Evolutionary conservation across 2,797 vertebrate species (phyloP), one percentile per base, ranked within the genome.

Genomic region (Cuculus canorus): DNA sequence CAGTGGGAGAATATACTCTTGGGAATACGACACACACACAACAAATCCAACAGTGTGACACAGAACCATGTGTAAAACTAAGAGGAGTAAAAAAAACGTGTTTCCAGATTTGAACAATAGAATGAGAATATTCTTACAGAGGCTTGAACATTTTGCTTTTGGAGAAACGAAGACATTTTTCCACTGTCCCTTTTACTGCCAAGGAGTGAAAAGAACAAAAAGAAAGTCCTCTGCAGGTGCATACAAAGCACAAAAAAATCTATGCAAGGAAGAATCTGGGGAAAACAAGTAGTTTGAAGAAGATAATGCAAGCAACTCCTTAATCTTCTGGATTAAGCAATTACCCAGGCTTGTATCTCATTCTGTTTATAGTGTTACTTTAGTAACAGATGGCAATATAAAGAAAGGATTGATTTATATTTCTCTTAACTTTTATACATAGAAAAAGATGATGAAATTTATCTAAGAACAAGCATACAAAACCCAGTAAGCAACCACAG

Each of bases 11-110:
- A 54, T 16, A 37, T 2, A 57, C 30, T 8, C 12, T 9, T 7
- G 5, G 25, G 6, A 68, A 28, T 17, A 79, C 14, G 78, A 60
- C 13, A 17, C 28, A 57, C 2, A 45, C 14, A 45, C 11, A 41
- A 57, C 24, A 61, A 70, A 53, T 32, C 12, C 32, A 65, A 39
- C 7, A 33, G 5, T 0, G 0, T 27, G 50, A 32, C 2, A 2
- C 61, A 53, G 18, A 77, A 22, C 0, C 4, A 3, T 9, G 2
- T 6, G 3, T 10, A 70, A 28, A 47, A 48, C 11, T 21, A 52
- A 70, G 28, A 10, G 52, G 76, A 75, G 8, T 5, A 21, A 47
- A 70, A 30, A 66, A n/a, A 45, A 45, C 1, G 6, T 45, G 7
- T 17, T 75, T 71, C n/a, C 64, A 71, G 7, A 52, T 16, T 10